Conservation (phyloP, 2,113 vertebrate species). For the Scopus umbretta region DNA sequence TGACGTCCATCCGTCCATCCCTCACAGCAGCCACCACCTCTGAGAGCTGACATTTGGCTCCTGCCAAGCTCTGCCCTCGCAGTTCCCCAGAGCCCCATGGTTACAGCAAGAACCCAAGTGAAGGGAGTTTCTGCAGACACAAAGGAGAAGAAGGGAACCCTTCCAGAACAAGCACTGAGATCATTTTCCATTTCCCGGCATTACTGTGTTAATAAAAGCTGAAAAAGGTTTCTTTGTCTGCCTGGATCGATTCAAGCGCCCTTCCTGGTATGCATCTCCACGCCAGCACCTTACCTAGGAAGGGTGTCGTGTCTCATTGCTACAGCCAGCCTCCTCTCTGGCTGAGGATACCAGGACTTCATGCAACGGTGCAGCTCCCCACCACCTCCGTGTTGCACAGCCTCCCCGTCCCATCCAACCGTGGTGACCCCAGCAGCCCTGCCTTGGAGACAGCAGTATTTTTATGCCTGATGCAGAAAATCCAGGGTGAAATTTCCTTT, state of each 20-base stretch:
- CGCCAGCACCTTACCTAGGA: not conserved
- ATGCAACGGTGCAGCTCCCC: accelerated
- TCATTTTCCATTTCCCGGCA: not conserved
- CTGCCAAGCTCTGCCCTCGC: not conserved
- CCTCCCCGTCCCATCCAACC: not conserved
- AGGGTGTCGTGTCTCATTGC: accelerated
- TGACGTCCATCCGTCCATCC: not conserved
- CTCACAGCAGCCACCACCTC: not conserved
- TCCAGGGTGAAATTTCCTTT: not conserved
- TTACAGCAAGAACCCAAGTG: not conserved
- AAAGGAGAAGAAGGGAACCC: not conserved
- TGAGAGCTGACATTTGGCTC: not conserved
- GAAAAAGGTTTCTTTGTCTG: not conserved
- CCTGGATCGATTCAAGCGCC: not conserved
- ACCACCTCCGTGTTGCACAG: not conserved
- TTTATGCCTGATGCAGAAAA: not conserved
- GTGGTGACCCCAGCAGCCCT: accelerated
- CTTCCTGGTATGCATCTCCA: not conserved
- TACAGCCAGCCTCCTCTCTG: not conserved
- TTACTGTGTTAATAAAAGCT: not conserved
- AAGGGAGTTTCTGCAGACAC: not conserved
- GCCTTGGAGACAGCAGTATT: not conserved
- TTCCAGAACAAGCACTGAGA: not conserved
- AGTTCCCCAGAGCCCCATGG: not conserved
- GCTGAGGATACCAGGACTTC: not conserved